Evolutionary conservation across 1,140 invertebrate genomes (phyloP), one percentile per base, ranked within the genome.

Genomic region (Anastrepha ludens): DNA sequence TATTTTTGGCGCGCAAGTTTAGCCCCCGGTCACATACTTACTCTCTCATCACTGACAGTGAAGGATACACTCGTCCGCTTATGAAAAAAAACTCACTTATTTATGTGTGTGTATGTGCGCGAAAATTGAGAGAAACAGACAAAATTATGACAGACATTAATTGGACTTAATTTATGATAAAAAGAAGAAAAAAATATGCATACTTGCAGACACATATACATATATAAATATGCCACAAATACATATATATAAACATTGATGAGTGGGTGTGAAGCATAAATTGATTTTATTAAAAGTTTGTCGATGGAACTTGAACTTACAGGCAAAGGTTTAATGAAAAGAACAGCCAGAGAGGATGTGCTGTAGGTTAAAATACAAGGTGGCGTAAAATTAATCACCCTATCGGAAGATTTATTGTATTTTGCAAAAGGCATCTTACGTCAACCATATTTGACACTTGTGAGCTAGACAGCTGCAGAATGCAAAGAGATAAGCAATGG

Each of bases 151-250:
- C 47, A 81, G 17, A 5, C 47, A 81, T 81, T 81, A 81, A 81
- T 55, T 81, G 74, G n/a, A 29, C n/a, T 29, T 50, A 81, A 81
- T 81, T 81, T 55, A 81, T 81, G 67, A 29, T 67, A 67, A 67
- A 11, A 41, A 67, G 64, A 29, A 11, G 20, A 9, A 55, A 55
- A 8, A 55, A 55, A 55, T 11, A 55, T 55, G 6, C 11, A 55
- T 55, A 11, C 50, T 6, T 55, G 50, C 11, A 55, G 29, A 29
- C 11, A 55, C 11, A 62, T 62, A 13, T 62, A 62, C 60, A 62
- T 62, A 17, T n/a, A 62, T 62, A 62, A 62, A 62, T 55, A 8
- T 55, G 11, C 50, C 50, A 55, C 6, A 55, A 8, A 55, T 55
- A 55, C 50, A 55, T 55, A 55, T 55, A 11, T 55, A 55, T 55